Base-by-base conservation (phyloP, 2,797 vertebrate species). In the Lagothrix lagotricha region DNA sequence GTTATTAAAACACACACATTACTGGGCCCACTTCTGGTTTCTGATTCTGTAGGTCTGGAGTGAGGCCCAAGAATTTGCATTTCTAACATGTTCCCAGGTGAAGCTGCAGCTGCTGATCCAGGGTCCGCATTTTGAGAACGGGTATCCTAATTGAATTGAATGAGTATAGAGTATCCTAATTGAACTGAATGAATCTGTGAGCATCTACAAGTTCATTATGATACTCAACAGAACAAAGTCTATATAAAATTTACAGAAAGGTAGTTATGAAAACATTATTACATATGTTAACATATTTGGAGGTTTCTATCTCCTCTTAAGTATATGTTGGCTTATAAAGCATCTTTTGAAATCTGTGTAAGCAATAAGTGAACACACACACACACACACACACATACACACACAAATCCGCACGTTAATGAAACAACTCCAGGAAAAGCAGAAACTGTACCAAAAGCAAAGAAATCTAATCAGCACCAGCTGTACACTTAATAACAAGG, bases 401-500 rank as follows among this genome's bases (percentile, higher is more conserved):
- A 61, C 50, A 75, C 33, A 89, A 89, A 77, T 70, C 36, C 58
- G 67, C n/a, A 90, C 61, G 26, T 57, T 83, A 87, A 77, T 90
- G 61, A 96, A 88, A 95, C 75, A 80, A 75, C n/a, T 94, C 52
- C 26, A 75, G 86, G 54, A 90, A 92, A 94, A 76, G 7, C 33
- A 93, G 67, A 6, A 84, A 76, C 13, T 83, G 17, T 82, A 79
- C 73, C 67, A 54, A 67, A 46, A 80, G 30, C 61, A 90, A 54
- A 75, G 75, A 96, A 92, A 67, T 72, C 7, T 73, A 77, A 79
- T 14, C 20, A 75, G 20, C 8, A 50, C 52, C 33, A 84, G 83
- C 58, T 73, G 84, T 33, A 48, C 30, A 61, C 15, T 15, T 54
- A 70, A 70, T 24, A 87, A 52, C 36, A 13, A 2, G 1, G 54